phyloP scores from a whole-genome alignment of 2,797 vertebrate species.

The Gadopsis marmoratus region DNA sequence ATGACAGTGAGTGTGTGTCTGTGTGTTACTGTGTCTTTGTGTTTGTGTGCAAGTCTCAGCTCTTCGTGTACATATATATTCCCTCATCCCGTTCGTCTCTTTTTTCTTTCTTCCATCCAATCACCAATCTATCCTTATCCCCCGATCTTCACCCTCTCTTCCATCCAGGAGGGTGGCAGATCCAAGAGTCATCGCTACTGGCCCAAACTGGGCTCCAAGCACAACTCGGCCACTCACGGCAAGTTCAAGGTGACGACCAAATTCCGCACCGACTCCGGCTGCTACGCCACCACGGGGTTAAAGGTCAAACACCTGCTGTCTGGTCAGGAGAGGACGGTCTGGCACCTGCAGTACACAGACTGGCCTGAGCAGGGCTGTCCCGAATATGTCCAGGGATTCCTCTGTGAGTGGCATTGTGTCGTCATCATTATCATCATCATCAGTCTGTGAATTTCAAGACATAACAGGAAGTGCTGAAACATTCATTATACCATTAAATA shows the following conservation, averaged over 20 bases:
- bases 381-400: conserved; percentile 95
- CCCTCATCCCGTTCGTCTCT: background rate
- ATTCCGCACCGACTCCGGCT: conserved; percentile 97
- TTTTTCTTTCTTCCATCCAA: background rate
- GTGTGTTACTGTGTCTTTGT: conserved; percentile 16
- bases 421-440: background rate
- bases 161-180: conserved; percentile 91
- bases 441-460: background rate
- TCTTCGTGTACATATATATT: background rate
- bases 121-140: conserved; percentile 7
- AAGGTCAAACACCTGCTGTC: conserved; percentile 98
- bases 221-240: conserved; percentile 97
- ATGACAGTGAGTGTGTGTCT: conserved; percentile 20
- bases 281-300: conserved; percentile 96
- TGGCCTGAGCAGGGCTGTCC: conserved; percentile 98
- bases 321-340: conserved; percentile 96
- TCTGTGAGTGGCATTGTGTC: conserved; percentile 87
- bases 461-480: background rate
- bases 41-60: background rate
- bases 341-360: conserved; percentile 98
- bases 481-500: background rate
- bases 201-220: conserved; percentile 98
- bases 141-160: background rate
- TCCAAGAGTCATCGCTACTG: conserved; percentile 97
- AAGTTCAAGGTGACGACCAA: conserved; percentile 99